These are phyloP conservation scores for Papilio demoleus DNA, from an alignment of 2,888 invertebrate species.

Conservation along the genomic window DNA sequence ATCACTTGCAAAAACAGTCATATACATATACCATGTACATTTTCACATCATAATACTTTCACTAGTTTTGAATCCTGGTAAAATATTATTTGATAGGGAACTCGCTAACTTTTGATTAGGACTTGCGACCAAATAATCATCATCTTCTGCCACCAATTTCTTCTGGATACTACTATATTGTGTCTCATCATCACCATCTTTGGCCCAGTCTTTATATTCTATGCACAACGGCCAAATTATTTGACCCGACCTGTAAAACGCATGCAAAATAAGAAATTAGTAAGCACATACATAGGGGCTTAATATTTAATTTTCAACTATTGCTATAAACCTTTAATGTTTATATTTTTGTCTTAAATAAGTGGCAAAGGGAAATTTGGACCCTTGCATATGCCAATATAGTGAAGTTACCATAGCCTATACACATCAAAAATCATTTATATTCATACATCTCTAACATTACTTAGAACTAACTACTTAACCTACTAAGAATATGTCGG, in stretches of 20 bases:
- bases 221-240: slow-evolving; percentile 80
- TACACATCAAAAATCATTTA: too few species aligned
- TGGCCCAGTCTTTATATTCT: slow-evolving; percentile 78
- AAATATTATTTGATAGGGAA: slow-evolving; percentile 68
- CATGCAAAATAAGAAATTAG: slow-evolving; percentile 12
- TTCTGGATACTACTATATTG: slow-evolving; percentile 70
- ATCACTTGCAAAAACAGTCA: slow-evolving; percentile 28
- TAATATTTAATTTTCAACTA: too few species aligned
- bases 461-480: too few species aligned
- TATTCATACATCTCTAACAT: too few species aligned
- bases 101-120: slow-evolving; percentile 64
- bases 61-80: slow-evolving; percentile 73
- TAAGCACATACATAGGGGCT: too few species aligned
- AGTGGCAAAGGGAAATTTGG: too few species aligned
- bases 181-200: slow-evolving; percentile 67
- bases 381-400: too few species aligned
- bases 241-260: slow-evolving; percentile 75
- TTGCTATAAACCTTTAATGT: too few species aligned
- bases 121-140: slow-evolving; percentile 72
- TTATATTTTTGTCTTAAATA: too few species aligned
- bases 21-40: background rate
- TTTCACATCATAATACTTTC: slow-evolving; percentile 58
- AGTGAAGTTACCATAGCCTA: too few species aligned
- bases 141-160: slow-evolving; percentile 72
- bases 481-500: too few species aligned